A percentile compares a stretch with the other conserved stretches of the same genome.
Conservation (phyloP, 2,888 invertebrate species). For the Camptogramma bilineatum region DNA sequence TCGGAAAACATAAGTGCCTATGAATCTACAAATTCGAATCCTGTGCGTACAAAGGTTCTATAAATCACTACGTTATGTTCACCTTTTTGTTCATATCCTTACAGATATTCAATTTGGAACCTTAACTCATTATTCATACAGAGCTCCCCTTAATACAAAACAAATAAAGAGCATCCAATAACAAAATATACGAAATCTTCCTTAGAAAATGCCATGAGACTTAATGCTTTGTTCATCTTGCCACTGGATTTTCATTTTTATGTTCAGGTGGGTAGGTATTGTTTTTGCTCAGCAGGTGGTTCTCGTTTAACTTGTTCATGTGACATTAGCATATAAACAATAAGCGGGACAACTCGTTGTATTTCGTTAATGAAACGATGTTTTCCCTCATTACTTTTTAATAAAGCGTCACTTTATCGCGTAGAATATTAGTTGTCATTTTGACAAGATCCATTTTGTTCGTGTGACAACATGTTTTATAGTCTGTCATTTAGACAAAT, state of each 20-base stretch:
- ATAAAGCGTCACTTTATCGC: conserved; percentile 35
- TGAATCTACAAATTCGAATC: background rate
- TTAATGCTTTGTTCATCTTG: conserved; percentile 19
- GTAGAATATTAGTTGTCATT: conserved; percentile 12
- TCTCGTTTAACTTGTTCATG: conserved; percentile 42
- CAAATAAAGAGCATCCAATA: conserved; percentile 41
- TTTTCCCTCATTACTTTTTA: conserved; percentile 44
- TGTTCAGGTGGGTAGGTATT: background rate
- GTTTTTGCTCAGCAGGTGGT: conserved; percentile 12
- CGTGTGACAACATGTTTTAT: background rate
- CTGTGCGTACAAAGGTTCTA: background rate
- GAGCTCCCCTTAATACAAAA: conserved; percentile 24
- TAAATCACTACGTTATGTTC: conserved; percentile 3
- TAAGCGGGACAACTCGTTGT: conserved; percentile 43
- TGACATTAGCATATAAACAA: conserved; percentile 52
- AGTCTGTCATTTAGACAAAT: no score
- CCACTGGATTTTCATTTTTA: conserved; percentile 27
- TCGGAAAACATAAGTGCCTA: background rate
- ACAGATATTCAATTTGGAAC: conserved; percentile 2
- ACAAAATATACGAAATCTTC: conserved; percentile 41
- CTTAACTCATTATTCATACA: conserved; percentile 24
- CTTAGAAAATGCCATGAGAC: conserved; percentile 37
- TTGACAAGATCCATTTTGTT: background rate
- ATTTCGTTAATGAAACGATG: conserved; percentile 45
- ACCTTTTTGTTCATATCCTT: conserved; percentile 4